Percentiles rank a stretch among this genome's conserved stretches.
phyloP scores from a whole-genome alignment of 2,797 vertebrate genomes.

The Lycodopsis pacificus region DNA sequence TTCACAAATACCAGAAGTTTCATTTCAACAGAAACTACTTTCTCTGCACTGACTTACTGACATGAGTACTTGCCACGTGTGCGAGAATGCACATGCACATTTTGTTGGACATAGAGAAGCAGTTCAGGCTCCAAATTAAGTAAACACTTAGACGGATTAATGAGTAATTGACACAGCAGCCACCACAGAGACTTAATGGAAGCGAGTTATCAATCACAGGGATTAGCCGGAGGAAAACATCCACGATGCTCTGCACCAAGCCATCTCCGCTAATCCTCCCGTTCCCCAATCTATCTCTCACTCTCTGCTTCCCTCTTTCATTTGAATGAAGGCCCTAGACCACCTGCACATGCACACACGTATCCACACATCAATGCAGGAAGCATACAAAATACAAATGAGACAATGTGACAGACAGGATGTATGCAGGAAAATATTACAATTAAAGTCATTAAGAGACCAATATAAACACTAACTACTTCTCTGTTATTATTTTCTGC shows the following conservation, averaged over 20 bases:
- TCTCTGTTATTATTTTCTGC: not conserved
- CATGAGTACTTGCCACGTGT: not conserved
- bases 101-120: constrained; percentile 21
- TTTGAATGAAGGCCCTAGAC: constrained; percentile 36
- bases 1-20: not conserved
- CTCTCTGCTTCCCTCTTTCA: constrained; percentile 8
- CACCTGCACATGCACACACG: constrained; percentile 16
- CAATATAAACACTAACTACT: not conserved
- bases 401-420: not conserved
- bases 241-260: constrained; percentile 48
- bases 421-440: not conserved
- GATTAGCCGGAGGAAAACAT: constrained; percentile 72
- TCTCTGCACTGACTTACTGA: not conserved
- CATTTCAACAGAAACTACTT: constrained; percentile 2
- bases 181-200: constrained; percentile 72
- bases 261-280: constrained; percentile 58
- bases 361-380: constrained; percentile 1
- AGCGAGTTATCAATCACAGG: constrained; percentile 71
- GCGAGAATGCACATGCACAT: constrained; percentile 23
- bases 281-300: constrained; percentile 40
- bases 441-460: constrained; percentile 11
- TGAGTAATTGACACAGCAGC: constrained; percentile 67
- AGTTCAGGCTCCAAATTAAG: constrained; percentile 43
- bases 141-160: constrained; percentile 74
- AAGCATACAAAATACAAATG: constrained; percentile 1